A percentile compares a stretch with the other conserved stretches of the same genome.
Evolutionary conservation across 2,113 vertebrate genomes (phyloP).

Genomic region (Tragelaphus buxtoni): DNA sequence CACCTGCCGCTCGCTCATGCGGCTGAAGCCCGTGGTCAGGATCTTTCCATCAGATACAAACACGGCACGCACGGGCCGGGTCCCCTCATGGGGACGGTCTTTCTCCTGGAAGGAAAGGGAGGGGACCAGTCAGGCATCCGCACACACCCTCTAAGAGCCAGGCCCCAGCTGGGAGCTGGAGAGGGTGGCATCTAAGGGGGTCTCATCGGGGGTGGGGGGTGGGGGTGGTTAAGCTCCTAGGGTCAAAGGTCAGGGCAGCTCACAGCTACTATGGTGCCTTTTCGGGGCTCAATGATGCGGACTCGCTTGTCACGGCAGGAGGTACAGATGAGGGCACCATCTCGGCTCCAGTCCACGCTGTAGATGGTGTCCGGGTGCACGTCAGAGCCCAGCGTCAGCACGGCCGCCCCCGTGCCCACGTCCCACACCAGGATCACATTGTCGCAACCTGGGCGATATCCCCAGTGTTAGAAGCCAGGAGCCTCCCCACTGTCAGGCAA

Average conservation of each 20-base stretch:
- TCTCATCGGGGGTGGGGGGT: neutral
- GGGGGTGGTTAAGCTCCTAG: neutral
- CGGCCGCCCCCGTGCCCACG: constrained; percentile 81
- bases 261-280: constrained; percentile 83
- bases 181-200: neutral
- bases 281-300: constrained; percentile 86
- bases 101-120: constrained; percentile 82
- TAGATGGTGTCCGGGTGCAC: constrained; percentile 90
- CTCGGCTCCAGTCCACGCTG: constrained; percentile 88
- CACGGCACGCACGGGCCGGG: constrained; percentile 84
- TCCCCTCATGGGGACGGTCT: constrained; percentile 90
- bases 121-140: neutral
- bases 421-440: constrained; percentile 91
- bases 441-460: constrained; percentile 83
- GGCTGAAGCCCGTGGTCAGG: constrained; percentile 91
- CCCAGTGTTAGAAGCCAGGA: neutral
- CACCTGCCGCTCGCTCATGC: constrained; percentile 94
- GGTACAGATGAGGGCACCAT: constrained; percentile 87
- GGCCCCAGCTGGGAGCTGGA: neutral
- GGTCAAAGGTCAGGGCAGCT: constrained; percentile 45
- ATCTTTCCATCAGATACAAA: constrained; percentile 87
- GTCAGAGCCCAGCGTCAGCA: constrained; percentile 82
- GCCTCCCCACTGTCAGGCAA: neutral
- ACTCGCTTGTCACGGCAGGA: constrained; percentile 90
- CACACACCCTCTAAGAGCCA: neutral